These are phyloP conservation scores for Microplitis manilae DNA, from an alignment of 2,888 invertebrate genomes.

Conservation along the genomic window DNA sequence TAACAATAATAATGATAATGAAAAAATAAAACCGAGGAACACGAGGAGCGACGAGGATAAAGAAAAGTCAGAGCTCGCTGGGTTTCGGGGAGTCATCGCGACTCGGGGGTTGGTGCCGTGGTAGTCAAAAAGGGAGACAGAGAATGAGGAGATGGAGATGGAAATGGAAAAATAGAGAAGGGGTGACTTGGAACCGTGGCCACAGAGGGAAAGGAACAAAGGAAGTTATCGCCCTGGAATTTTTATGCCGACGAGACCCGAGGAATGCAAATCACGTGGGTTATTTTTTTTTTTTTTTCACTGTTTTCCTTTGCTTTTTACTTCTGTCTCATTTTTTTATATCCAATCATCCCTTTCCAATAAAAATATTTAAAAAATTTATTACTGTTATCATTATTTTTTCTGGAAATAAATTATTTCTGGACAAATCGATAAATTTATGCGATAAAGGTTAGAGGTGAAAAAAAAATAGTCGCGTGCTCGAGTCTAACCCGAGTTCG, in stretches of 20 bases:
- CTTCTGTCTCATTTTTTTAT: constrained; percentile 22
- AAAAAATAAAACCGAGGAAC: constrained; percentile 38
- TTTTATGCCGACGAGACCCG: constrained; percentile 67
- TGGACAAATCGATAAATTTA: neutral
- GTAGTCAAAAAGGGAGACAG: constrained; percentile 65
- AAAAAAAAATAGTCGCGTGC: constrained; percentile 38
- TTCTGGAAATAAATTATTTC: too few species aligned
- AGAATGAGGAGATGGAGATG: constrained; percentile 21
- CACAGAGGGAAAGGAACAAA: constrained; percentile 66
- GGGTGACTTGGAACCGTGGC: constrained; percentile 48
- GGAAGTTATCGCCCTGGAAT: constrained; percentile 70
- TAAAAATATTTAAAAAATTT: too few species aligned
- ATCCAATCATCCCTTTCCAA: neutral
- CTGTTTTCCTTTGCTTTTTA: constrained; percentile 21
- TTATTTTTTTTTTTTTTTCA: constrained; percentile 35
- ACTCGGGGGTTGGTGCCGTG: neutral
- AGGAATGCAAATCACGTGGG: constrained; percentile 68
- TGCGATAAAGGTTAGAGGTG: neutral
- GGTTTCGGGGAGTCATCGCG: neutral
- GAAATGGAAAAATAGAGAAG: constrained; percentile 22
- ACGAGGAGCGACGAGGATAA: neutral
- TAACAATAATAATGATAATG: neutral
- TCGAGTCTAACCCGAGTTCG: neutral
- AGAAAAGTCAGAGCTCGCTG: constrained; percentile 5
- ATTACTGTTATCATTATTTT: too few species aligned